Evolutionary conservation across 2,888 invertebrate genomes (phyloP), one percentile per base, ranked within the genome.

Genomic region (Dicyrtomina minuta): DNA sequence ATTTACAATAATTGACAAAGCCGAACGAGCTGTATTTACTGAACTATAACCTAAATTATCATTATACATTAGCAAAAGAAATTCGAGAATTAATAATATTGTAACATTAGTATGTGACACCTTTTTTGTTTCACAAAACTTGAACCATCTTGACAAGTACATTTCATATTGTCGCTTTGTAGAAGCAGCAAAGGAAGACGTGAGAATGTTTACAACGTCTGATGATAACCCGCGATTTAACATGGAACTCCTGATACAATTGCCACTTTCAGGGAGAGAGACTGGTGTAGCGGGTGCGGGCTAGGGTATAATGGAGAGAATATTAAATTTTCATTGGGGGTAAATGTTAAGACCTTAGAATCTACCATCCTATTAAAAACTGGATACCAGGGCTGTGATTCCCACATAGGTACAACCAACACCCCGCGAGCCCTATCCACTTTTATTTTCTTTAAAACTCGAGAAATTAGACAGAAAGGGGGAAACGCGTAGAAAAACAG

Each of bases 21-120:
- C 71, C 0, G 73, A 71, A 13, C 74, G 61, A n/a, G 56, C 44
- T 1, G 56, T 43, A 44, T 74, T 74, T 3, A 75, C 20, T 10
- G 49, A 58, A 17, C 66, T 70, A 17, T 74, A 75, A n/a, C 70
- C 41, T 10, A 27, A 15, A 13, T 70, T 70, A 3, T 49, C 12
- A 2, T 66, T 58, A 44, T 46, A 68, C 13, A 68, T 13, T 2
- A 1, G 4, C 13, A 55, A 27, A 22, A 75, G 55, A 64, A 49
- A 73, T 15, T 6, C 24, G 0, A 71, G 22, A 27, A 72, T 43
- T 1, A 10, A 1, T 0, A n/a, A 15, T 22, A 67, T 22, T 4
- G 24, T n/a, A 1, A 49, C 70, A 39, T 5, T 39, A 43, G 44
- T 41, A 33, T 46, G 22, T 20, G 49, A 20, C 8, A 44, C 6